Evolutionary conservation across 2,113 vertebrate genomes (phyloP).

Genomic region (Boulengeromyrus knoepffleri): DNA sequence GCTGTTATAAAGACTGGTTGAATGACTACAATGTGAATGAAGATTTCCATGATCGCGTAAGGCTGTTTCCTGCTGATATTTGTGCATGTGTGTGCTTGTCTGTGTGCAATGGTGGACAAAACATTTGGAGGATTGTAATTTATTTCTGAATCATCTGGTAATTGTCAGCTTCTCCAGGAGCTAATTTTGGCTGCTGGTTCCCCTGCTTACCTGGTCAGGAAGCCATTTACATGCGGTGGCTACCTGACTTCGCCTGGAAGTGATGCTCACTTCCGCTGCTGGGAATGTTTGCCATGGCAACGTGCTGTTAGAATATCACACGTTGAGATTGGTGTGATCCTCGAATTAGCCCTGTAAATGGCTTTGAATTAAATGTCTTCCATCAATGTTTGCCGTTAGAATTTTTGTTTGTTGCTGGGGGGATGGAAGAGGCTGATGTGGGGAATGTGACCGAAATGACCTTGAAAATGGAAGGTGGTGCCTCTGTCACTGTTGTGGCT

Average conservation of each 20-base stretch:
- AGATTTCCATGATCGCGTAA: background rate
- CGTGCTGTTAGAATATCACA: background rate
- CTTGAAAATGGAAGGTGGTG: background rate
- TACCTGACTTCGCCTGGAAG: background rate
- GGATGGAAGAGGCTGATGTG: background rate
- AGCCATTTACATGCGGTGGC: background rate
- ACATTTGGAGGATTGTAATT: background rate
- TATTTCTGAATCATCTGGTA: background rate
- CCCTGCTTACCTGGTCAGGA: background rate
- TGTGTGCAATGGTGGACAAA: background rate
- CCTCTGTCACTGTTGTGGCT: background rate
- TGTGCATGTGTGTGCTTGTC: background rate
- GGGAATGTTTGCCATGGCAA: background rate
- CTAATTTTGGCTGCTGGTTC: background rate
- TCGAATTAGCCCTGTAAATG: background rate
- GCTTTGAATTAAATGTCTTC: background rate
- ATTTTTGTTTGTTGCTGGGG: background rate
- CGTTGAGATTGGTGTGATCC: background rate
- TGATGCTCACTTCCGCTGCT: background rate
- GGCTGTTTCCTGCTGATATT: background rate
- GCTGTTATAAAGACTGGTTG: background rate
- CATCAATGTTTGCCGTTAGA: background rate
- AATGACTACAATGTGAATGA: background rate
- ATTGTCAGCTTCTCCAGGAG: background rate
- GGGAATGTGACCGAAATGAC: too few species aligned